Percentiles rank a stretch among this genome's conserved stretches.
Evolutionary conservation across 1,140 invertebrate species (phyloP).

Genomic region (Drosophila erecta): DNA sequence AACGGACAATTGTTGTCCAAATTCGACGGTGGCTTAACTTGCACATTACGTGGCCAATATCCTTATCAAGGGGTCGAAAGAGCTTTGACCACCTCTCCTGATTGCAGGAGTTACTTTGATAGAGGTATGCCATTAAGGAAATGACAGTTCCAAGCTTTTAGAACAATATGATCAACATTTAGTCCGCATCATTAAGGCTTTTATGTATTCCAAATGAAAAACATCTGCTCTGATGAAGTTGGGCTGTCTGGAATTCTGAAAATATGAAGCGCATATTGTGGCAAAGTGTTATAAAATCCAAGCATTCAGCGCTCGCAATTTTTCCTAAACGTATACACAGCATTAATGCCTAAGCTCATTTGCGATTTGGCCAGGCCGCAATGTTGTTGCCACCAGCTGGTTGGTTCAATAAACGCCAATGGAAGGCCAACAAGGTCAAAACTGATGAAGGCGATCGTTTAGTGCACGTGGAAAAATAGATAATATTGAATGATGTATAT

Average conservation of each 20-base stretch:
- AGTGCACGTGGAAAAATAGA: slow-evolving; percentile 9
- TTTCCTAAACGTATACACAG: slow-evolving; percentile 17
- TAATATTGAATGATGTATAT: neutral
- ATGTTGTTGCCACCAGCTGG: slow-evolving; percentile 17
- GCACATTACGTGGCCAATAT: slow-evolving; percentile 17
- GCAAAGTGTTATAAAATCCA: slow-evolving; percentile 28
- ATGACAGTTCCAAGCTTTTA: too few relatives aligned
- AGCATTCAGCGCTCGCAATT: slow-evolving; percentile 17
- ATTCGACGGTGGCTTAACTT: slow-evolving; percentile 22
- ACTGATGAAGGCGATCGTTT: slow-evolving; percentile 41
- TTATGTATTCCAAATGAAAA: slow-evolving; percentile 1
- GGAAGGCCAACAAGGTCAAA: slow-evolving; percentile 60
- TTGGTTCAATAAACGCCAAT: slow-evolving; percentile 73
- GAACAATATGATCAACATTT: too few relatives aligned
- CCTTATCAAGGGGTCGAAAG: slow-evolving; percentile 1
- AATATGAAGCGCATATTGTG: slow-evolving; percentile 1
- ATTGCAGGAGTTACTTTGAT: neutral
- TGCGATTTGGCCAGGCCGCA: slow-evolving; percentile 21
- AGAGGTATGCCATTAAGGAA: neutral
- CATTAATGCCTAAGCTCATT: slow-evolving; percentile 30
- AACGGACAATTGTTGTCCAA: slow-evolving; percentile 17
- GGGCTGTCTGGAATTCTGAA: neutral
- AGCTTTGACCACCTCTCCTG: neutral
- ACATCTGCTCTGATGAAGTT: slow-evolving; percentile 2
- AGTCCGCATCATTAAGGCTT: neutral